These are phyloP conservation scores for Drosophila nigrodunni DNA, from an alignment of 1,140 invertebrate species.

Conservation along the genomic window DNA sequence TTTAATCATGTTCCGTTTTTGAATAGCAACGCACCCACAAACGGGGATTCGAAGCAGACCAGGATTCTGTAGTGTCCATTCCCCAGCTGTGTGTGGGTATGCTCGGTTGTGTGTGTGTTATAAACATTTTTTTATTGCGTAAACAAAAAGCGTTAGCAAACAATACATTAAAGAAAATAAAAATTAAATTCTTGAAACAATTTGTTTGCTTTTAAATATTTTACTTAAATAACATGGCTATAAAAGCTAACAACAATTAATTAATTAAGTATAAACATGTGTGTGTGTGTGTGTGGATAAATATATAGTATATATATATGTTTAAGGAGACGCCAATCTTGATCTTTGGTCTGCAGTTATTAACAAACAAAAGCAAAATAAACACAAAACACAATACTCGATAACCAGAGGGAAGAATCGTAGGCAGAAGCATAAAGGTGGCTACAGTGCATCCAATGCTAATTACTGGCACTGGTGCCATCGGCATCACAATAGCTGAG, in stretches of 20 bases:
- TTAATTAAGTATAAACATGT: slow-evolving; percentile 67
- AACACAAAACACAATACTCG: slow-evolving; percentile 38
- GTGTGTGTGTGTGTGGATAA: slow-evolving; percentile 50
- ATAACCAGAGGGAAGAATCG: slow-evolving; percentile 37
- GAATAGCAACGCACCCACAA: neutral
- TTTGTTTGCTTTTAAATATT: slow-evolving; percentile 72
- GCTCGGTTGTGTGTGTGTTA: slow-evolving; percentile 11
- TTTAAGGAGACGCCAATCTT: slow-evolving; percentile 22
- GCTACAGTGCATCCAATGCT: slow-evolving; percentile 31
- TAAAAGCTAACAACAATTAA: slow-evolving; percentile 81
- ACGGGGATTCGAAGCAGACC: neutral
- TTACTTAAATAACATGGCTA: slow-evolving; percentile 75
- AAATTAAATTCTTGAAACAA: slow-evolving; percentile 75
- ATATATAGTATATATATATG: slow-evolving; percentile 35
- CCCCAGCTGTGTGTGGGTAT: neutral
- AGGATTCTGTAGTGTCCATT: slow-evolving; percentile 5
- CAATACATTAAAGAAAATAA: slow-evolving; percentile 61
- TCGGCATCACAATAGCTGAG: slow-evolving; percentile 76
- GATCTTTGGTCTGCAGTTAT: slow-evolving; percentile 42
- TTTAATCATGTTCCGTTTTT: slow-evolving; percentile 38
- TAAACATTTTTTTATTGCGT: slow-evolving; percentile 63
- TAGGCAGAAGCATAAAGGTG: slow-evolving; percentile 48
- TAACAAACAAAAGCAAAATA: slow-evolving; percentile 29
- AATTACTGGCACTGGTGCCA: slow-evolving; percentile 54
- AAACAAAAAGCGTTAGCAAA: slow-evolving; percentile 75